These are phyloP conservation scores for Ladona fulva DNA, from an alignment of 1,140 invertebrate genomes.

Conservation along the genomic window DNA sequence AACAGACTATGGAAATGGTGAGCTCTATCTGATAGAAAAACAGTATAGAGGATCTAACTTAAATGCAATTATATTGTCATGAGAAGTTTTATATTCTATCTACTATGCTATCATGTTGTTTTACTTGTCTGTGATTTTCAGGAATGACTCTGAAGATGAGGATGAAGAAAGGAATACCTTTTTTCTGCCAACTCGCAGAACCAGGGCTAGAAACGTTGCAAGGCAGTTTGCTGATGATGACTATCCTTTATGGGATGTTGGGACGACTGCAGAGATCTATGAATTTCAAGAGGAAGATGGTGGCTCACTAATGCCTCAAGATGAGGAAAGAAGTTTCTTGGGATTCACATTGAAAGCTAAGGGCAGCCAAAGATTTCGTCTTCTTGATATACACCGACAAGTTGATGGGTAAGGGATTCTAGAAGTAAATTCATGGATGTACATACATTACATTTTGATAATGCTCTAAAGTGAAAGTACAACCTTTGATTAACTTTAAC, in stretches of 20 bases:
- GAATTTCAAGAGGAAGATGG: constrained; percentile 44
- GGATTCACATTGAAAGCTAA: constrained; percentile 48
- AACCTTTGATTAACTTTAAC: too few relatives aligned
- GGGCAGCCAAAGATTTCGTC: constrained; percentile 54
- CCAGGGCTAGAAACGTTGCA: not conserved
- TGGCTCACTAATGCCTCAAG: not conserved
- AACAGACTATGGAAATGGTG: too few relatives aligned
- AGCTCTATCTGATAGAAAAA: too few relatives aligned
- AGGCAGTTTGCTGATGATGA: constrained; percentile 10
- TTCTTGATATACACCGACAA: constrained; percentile 40
- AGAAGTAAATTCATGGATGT: too few relatives aligned
- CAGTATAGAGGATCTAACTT: too few relatives aligned
- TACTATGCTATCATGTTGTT: too few relatives aligned
- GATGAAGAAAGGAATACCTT: not conserved
- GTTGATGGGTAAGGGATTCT: constrained; percentile 35
- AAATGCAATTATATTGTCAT: too few relatives aligned
- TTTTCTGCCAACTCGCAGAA: not conserved
- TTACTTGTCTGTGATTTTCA: not conserved
- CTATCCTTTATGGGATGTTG: constrained; percentile 35
- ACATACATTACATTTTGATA: too few relatives aligned
- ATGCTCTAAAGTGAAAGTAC: too few relatives aligned
- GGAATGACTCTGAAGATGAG: not conserved
- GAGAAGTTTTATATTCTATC: too few relatives aligned
- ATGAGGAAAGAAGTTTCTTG: constrained; percentile 17
- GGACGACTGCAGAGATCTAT: constrained; percentile 64